These are phyloP conservation scores for Artibeus lituratus DNA, from an alignment of 2,797 vertebrate genomes.

Conservation along the genomic window DNA sequence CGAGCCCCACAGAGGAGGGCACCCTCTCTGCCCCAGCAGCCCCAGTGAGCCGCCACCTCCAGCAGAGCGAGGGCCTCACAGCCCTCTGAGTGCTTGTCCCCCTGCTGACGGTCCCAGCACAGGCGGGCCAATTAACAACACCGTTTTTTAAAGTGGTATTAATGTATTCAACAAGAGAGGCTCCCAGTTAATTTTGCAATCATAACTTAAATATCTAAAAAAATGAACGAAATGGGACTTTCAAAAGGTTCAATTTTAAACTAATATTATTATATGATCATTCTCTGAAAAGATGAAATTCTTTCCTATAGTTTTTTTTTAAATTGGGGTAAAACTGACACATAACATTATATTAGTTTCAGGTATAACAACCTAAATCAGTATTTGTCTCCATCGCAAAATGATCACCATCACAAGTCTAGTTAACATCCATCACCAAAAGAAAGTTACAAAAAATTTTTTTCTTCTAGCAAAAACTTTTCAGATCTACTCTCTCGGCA, in stretches of 20 bases:
- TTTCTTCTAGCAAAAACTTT: neutral
- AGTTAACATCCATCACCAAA: neutral
- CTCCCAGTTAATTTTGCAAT: neutral
- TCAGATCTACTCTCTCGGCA: neutral
- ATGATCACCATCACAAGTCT: neutral
- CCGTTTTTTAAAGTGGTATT: neutral
- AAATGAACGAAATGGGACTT: neutral
- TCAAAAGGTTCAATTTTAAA: constrained; percentile 28
- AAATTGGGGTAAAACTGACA: neutral
- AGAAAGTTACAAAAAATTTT: neutral
- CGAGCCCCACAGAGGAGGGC: neutral
- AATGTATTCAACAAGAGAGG: constrained; percentile 13
- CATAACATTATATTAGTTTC: neutral
- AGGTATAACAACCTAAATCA: neutral
- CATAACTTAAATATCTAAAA: neutral
- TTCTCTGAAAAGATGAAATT: neutral
- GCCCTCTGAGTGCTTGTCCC: neutral
- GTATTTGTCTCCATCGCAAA: neutral
- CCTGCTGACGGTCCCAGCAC: neutral
- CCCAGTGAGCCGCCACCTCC: neutral
- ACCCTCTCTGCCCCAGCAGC: neutral
- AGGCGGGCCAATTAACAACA: neutral
- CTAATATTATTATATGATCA: neutral
- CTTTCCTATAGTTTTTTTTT: neutral
- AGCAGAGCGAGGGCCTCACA: neutral